These are phyloP conservation scores for Diprion similis DNA, from an alignment of 1,140 invertebrate genomes.

Conservation along the genomic window DNA sequence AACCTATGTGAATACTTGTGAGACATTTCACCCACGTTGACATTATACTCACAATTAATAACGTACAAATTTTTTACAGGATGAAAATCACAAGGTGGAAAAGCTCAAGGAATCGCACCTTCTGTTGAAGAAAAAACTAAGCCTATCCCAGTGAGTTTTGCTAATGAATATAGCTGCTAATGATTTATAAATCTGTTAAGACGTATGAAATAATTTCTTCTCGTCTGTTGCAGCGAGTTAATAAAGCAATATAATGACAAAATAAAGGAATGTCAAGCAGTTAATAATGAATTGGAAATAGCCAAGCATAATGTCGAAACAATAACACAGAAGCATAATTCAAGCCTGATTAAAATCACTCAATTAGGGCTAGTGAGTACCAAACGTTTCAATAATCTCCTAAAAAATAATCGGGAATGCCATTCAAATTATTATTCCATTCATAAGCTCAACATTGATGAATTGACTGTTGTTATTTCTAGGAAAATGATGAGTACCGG, in stretches of 20 bases:
- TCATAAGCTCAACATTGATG: background rate
- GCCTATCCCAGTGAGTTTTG: constrained; percentile 44
- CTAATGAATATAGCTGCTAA: background rate
- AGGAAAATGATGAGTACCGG: constrained; percentile 35
- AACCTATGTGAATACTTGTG: too few relatives aligned
- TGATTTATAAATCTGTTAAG: constrained; percentile 6
- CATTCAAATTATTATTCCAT: too few relatives aligned
- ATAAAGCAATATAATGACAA: constrained; percentile 43
- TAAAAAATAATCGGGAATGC: too few relatives aligned
- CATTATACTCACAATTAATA: too few relatives aligned
- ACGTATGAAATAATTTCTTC: background rate
- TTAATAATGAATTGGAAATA: constrained; percentile 32
- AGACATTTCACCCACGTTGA: too few relatives aligned
- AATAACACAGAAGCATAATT: constrained; percentile 31
- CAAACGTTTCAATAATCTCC: background rate
- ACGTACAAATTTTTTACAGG: constrained; percentile 18
- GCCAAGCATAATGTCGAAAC: constrained; percentile 24
- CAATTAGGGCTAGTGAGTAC: constrained; percentile 40
- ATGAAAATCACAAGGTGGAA: constrained; percentile 22
- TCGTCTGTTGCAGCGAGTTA: constrained; percentile 36
- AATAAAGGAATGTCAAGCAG: constrained; percentile 34
- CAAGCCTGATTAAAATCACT: constrained; percentile 29
- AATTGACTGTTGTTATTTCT: background rate
- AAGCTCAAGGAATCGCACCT: constrained; percentile 35
- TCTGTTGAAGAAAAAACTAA: constrained; percentile 41